These are phyloP conservation scores for Drosophila kikkawai DNA, from an alignment of 1,140 invertebrate species.

Conservation along the genomic window DNA sequence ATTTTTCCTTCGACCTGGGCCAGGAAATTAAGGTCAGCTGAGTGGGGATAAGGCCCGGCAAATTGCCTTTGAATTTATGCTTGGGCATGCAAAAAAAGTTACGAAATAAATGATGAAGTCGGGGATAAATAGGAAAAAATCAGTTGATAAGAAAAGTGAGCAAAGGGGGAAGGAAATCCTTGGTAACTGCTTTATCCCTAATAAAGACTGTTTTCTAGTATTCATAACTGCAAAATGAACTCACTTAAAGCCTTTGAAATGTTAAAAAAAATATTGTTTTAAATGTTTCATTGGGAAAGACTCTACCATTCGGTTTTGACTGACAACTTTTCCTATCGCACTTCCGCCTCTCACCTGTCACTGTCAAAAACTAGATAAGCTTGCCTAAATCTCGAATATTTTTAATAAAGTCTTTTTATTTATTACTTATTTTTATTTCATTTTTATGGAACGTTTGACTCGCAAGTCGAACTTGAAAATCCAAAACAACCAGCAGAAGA, in stretches of 20 bases:
- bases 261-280: neutral
- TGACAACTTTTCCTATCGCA: conserved; percentile 28
- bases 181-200: conserved; percentile 2
- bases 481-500: conserved; percentile 19
- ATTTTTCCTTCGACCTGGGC: conserved; percentile 20
- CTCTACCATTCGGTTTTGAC: conserved; percentile 17
- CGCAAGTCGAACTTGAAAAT: conserved; percentile 31
- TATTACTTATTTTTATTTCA: conserved; percentile 37
- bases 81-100: conserved; percentile 49
- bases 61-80: conserved; percentile 60
- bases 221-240: neutral
- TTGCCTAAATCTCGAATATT: conserved; percentile 18
- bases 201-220: neutral
- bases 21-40: conserved; percentile 50
- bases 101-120: conserved; percentile 20
- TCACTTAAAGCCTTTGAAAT: neutral
- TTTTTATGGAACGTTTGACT: conserved; percentile 28
- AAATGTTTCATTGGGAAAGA: neutral
- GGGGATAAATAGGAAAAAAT: conserved; percentile 34
- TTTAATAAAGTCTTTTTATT: conserved; percentile 44
- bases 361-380: conserved; percentile 41
- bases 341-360: conserved; percentile 29
- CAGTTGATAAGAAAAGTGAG: conserved; percentile 28
- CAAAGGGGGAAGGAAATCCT: conserved; percentile 9
- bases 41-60: conserved; percentile 40